Evolutionary conservation across 1,140 invertebrate genomes (phyloP).

Genomic region (Theocolax elegans): DNA sequence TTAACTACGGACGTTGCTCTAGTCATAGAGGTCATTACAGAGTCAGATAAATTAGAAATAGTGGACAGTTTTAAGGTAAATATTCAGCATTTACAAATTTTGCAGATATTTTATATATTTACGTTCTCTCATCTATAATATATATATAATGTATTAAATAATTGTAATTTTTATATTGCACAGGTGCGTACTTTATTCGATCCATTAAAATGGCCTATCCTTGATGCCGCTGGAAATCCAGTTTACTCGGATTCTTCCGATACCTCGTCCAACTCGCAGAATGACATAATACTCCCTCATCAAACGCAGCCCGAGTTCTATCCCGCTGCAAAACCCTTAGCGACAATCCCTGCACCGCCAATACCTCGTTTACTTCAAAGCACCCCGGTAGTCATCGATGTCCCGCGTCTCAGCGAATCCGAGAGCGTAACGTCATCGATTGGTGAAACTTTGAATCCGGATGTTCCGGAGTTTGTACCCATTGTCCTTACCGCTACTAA

Average conservation of each 20-base stretch:
- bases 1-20: conserved; percentile 86
- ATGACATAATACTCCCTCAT: conserved; percentile 41
- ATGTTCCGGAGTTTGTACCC: conserved; percentile 88
- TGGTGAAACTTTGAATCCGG: conserved; percentile 79
- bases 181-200: conserved; percentile 82
- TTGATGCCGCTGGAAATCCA: conserved; percentile 68
- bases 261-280: conserved; percentile 35
- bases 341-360: conserved; percentile 75
- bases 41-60: conserved; percentile 86
- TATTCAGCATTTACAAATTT: conserved; percentile 24
- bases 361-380: conserved; percentile 67
- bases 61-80: conserved; percentile 79
- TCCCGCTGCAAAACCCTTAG: conserved; percentile 71
- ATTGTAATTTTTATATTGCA: not conserved
- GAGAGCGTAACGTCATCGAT: conserved; percentile 52
- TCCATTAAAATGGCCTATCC: conserved; percentile 88
- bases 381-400: conserved; percentile 29
- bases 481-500: conserved; percentile 42
- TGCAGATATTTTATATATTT: not conserved
- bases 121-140: conserved; percentile 1
- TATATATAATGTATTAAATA: conserved; percentile 1
- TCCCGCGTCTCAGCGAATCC: conserved; percentile 49
- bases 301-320: conserved; percentile 51
- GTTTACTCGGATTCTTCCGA: conserved; percentile 62
- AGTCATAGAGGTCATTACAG: conserved; percentile 83